These are phyloP conservation scores for Melangyna quadrimaculata DNA, from an alignment of 2,888 invertebrate species.

Conservation along the genomic window DNA sequence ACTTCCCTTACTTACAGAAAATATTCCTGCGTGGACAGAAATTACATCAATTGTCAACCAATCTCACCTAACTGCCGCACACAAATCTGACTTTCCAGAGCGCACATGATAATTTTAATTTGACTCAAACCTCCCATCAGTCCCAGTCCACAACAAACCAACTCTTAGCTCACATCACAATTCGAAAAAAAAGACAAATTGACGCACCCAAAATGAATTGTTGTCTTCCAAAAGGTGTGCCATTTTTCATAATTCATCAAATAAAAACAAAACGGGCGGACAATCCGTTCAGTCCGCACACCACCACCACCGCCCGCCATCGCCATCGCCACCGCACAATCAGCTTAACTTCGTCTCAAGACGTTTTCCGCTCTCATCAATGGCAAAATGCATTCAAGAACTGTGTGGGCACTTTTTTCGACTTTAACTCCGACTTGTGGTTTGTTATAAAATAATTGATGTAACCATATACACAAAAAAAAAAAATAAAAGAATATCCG, in stretches of 20 bases:
- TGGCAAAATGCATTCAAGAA: constrained; percentile 59
- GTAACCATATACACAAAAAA: constrained; percentile 33
- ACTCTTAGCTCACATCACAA: constrained; percentile 20
- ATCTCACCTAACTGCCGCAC: constrained; percentile 30
- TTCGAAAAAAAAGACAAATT: constrained; percentile 51
- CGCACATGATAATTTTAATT: constrained; percentile 59
- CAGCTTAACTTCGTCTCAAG: constrained; percentile 23
- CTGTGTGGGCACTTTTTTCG: constrained; percentile 59
- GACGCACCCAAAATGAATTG: constrained; percentile 71
- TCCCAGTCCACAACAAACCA: background rate
- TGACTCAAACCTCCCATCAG: constrained; percentile 32
- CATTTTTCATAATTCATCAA: constrained; percentile 72
- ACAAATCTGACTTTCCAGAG: constrained; percentile 35
- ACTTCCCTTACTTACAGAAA: background rate
- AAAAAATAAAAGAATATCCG: background rate
- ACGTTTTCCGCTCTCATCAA: constrained; percentile 50
- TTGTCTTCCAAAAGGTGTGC: constrained; percentile 69
- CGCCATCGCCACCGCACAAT: background rate
- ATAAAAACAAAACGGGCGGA: constrained; percentile 70
- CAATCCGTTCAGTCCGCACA: constrained; percentile 59
- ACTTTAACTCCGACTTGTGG: constrained; percentile 30
- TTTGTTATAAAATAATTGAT: constrained; percentile 49
- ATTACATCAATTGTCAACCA: constrained; percentile 69
- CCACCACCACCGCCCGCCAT: background rate
- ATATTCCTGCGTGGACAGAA: constrained; percentile 71